phyloP scores from a whole-genome alignment of 2,888 invertebrate genomes.

The Diaphora mendica region DNA sequence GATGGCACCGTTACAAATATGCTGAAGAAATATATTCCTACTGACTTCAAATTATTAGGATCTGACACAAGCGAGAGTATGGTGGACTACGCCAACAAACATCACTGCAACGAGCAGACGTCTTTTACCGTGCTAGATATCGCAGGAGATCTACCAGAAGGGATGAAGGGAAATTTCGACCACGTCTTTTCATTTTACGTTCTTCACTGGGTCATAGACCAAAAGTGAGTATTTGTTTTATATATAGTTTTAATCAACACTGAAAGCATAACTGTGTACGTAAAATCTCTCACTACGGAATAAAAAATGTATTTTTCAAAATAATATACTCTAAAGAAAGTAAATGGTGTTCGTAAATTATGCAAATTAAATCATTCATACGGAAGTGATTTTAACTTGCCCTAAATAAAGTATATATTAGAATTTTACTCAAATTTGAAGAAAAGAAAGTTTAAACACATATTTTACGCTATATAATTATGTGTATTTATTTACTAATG shows the following conservation, averaged over 20 bases:
- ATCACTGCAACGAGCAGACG: conserved; percentile 75
- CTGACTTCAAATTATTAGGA: conserved; percentile 84
- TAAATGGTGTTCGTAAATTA: not conserved
- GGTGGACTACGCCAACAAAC: conserved; percentile 87
- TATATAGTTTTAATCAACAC: not conserved
- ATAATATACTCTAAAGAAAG: not conserved
- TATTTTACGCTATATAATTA: not conserved
- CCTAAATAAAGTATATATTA: no score
- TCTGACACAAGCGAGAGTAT: conserved; percentile 90
- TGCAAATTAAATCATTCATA: not conserved
- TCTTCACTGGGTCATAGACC: conserved; percentile 91
- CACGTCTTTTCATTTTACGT: conserved; percentile 92
- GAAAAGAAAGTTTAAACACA: not conserved
- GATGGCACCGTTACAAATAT: conserved; percentile 89
- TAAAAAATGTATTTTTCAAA: not conserved
- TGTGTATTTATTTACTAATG: not conserved
- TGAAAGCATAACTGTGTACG: not conserved
- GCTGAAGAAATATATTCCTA: conserved; percentile 87
- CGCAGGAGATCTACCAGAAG: conserved; percentile 75
- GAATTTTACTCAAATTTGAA: not conserved
- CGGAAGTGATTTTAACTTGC: no score
- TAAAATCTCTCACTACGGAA: not conserved
- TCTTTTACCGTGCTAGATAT: conserved; percentile 87
- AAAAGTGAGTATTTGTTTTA: conserved; percentile 83
- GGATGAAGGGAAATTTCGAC: conserved; percentile 84